Evolutionary conservation across 2,888 invertebrate genomes (phyloP).

Genomic region (Mesorhabditis spiculigera): DNA sequence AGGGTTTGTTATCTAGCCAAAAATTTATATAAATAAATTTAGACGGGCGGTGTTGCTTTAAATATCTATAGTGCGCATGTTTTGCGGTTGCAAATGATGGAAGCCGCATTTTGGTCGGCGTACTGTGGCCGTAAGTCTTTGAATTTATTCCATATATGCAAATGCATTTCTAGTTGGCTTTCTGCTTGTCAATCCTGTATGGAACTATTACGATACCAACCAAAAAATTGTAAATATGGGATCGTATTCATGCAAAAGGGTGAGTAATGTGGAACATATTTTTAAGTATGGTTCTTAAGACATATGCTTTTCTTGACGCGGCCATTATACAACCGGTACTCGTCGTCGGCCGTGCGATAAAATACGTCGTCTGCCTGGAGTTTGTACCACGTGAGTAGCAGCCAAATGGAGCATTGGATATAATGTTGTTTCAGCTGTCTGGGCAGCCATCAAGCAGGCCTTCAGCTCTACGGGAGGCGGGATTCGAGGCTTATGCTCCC

Average conservation of each 20-base stretch:
- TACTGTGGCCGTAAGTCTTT: constrained; percentile 33
- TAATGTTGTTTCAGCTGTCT: background rate
- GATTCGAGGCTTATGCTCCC: background rate
- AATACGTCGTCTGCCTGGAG: constrained; percentile 47
- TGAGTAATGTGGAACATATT: background rate
- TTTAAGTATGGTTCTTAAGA: background rate
- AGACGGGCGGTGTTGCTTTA: constrained; percentile 29
- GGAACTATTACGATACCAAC: constrained; percentile 46
- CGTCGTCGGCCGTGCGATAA: constrained; percentile 34
- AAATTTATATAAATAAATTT: constrained; percentile 19
- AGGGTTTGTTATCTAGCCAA: constrained; percentile 24
- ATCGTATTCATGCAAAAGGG: constrained; percentile 7
- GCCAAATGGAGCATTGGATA: background rate
- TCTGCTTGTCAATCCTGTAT: constrained; percentile 50
- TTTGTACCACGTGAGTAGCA: constrained; percentile 49
- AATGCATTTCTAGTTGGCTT: constrained; percentile 31
- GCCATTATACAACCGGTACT: constrained; percentile 36
- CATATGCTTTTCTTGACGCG: constrained; percentile 15
- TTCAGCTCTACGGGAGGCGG: constrained; percentile 10
- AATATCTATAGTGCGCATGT: constrained; percentile 26
- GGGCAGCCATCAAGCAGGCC: background rate
- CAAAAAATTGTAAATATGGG: constrained; percentile 30
- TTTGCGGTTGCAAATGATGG: constrained; percentile 19
- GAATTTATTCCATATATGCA: background rate
- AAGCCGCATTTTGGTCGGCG: constrained; percentile 32